These are phyloP conservation scores for Tenthredo amoena DNA, from an alignment of 2,888 invertebrate species.

Conservation along the genomic window DNA sequence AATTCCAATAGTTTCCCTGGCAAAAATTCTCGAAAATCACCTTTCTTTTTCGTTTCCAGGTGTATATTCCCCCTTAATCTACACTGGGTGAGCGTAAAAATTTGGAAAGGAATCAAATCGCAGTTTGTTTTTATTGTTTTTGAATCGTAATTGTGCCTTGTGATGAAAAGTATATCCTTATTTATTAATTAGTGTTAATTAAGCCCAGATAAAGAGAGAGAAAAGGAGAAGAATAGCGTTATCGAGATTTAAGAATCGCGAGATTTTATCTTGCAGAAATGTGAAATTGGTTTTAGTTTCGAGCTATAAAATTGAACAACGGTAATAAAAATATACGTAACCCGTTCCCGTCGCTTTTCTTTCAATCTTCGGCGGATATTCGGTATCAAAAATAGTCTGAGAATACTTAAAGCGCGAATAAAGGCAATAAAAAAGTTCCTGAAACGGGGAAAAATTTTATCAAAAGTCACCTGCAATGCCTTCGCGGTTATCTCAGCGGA, in stretches of 20 bases:
- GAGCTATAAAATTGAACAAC: background rate
- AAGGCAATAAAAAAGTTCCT: background rate
- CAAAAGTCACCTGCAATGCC: background rate
- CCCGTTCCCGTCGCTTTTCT: background rate
- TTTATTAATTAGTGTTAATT: background rate
- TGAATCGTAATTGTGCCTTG: background rate
- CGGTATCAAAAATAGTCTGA: background rate
- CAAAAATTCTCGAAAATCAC: too few species aligned
- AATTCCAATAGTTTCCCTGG: too few species aligned
- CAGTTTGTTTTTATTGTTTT: background rate
- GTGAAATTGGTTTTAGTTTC: background rate
- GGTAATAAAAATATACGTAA: slow-evolving; percentile 2
- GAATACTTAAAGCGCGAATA: background rate
- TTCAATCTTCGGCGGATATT: background rate
- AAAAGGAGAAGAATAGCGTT: background rate
- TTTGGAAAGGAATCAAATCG: background rate
- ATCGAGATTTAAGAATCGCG: background rate
- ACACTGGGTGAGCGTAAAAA: background rate
- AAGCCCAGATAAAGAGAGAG: background rate
- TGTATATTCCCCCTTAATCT: too few species aligned
- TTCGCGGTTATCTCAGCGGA: background rate
- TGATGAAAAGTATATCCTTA: background rate
- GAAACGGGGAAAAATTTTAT: background rate
- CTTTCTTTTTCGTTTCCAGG: too few species aligned
- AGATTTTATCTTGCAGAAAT: background rate